A percentile compares a stretch with the other conserved stretches of the same genome.
These are phyloP conservation scores for Fundulus diaphanus DNA, from an alignment of 2,797 vertebrate genomes.

Conservation along the genomic window DNA sequence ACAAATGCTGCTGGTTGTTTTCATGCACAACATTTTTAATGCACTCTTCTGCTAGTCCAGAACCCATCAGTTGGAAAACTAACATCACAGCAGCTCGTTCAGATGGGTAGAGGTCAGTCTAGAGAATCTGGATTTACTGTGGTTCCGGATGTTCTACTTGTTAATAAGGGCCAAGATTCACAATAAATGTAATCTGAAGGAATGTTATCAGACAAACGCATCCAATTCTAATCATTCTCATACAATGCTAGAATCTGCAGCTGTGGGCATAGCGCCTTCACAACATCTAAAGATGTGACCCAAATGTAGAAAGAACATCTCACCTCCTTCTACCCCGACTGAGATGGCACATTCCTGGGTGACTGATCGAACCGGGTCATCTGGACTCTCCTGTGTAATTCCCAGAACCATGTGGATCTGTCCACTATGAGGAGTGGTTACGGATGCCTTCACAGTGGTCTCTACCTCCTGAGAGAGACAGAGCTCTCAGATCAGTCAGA, in stretches of 20 bases:
- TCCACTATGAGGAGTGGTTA: slow-evolving; percentile 34
- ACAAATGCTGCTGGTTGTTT: not conserved
- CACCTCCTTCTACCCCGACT: slow-evolving; percentile 36
- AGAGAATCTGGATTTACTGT: not conserved
- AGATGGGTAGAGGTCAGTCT: not conserved
- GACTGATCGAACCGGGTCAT: slow-evolving; percentile 21
- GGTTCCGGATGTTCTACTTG: not conserved
- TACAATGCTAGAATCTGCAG: not conserved
- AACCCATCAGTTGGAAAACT: not conserved
- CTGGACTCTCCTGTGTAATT: slow-evolving; percentile 50
- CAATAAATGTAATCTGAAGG: not conserved
- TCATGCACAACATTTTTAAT: not conserved
- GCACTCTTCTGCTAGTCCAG: not conserved
- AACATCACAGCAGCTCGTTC: not conserved
- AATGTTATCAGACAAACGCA: not conserved
- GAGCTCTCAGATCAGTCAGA: not conserved
- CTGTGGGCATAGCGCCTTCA: not conserved
- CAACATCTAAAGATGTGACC: not conserved
- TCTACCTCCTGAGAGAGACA: slow-evolving; percentile 56
- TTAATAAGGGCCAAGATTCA: not conserved
- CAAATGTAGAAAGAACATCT: not conserved
- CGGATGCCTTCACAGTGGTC: slow-evolving; percentile 32
- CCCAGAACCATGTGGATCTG: slow-evolving; percentile 50
- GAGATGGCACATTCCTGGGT: slow-evolving; percentile 49
- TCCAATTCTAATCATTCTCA: not conserved